These are phyloP conservation scores for Ondatra zibethicus DNA, from an alignment of 2,113 vertebrate species.

Conservation along the genomic window DNA sequence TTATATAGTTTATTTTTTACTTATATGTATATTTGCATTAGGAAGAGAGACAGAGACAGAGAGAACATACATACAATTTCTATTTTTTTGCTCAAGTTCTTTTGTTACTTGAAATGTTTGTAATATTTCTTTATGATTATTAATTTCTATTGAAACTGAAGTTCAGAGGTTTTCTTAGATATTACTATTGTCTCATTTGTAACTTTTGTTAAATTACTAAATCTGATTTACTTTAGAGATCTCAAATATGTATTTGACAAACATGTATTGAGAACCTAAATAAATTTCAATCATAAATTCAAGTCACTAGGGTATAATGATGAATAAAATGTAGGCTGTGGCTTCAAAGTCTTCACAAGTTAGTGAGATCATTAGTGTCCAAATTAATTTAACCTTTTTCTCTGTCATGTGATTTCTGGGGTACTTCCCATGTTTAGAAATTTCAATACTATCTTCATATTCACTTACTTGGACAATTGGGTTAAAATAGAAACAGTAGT, in stretches of 20 bases:
- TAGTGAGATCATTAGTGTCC: background rate
- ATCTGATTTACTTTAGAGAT: conserved; percentile 73
- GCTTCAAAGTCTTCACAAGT: background rate
- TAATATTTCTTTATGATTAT: conserved; percentile 79
- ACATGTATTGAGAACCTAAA: background rate
- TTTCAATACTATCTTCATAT: background rate
- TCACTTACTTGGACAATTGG: background rate
- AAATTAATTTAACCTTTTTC: background rate
- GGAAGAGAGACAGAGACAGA: background rate
- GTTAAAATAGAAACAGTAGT: background rate
- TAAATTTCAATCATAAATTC: background rate
- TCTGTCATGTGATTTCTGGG: background rate
- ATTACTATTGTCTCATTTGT: conserved; percentile 79
- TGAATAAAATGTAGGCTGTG: conserved; percentile 21
- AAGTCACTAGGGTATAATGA: background rate
- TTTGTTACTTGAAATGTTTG: conserved; percentile 84
- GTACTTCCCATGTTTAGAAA: conserved; percentile 4
- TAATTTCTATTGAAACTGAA: conserved; percentile 85
- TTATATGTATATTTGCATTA: background rate
- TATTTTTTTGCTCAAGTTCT: conserved; percentile 84
- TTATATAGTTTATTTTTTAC: background rate
- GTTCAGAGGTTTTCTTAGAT: conserved; percentile 81
- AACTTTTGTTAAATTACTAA: conserved; percentile 81
- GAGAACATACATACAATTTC: conserved; percentile 48
- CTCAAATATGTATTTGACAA: conserved; percentile 15